Evolutionary conservation across 2,888 invertebrate species (phyloP).

Genomic region (Lepas anatifera): DNA sequence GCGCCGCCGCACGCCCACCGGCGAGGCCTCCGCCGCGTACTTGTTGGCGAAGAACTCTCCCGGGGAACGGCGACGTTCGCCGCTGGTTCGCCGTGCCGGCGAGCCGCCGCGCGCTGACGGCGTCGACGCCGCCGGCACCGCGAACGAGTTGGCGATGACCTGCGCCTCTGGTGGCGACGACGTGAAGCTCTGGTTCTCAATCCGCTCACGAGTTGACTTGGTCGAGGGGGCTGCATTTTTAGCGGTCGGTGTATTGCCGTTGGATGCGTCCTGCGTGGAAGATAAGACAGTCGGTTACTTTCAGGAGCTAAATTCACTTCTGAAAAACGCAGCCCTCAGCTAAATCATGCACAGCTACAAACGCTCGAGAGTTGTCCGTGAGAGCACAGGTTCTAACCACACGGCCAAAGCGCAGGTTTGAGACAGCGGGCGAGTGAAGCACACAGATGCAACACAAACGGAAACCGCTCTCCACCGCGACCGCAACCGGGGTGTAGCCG

Average conservation of each 20-base stretch:
- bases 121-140: background rate
- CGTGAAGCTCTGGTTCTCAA: background rate
- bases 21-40: background rate
- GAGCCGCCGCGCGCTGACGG: no score
- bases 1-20: background rate
- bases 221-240: background rate
- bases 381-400: no score
- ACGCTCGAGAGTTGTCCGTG: no score
- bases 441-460: no score
- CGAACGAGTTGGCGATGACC: background rate
- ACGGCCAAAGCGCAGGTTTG: no score
- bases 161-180: background rate
- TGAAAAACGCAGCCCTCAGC: no score
- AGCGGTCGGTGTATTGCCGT: background rate
- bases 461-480: no score
- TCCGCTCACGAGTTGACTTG: background rate
- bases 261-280: background rate
- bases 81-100: background rate
- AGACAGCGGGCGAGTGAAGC: no score
- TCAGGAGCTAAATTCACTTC: no score
- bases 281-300: background rate
- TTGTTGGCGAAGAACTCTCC: background rate
- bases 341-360: no score
- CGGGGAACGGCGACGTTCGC: background rate
- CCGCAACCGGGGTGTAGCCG: no score